Evolutionary conservation across 2,888 invertebrate genomes (phyloP).

Genomic region (Melikaiella ostensackeni): DNA sequence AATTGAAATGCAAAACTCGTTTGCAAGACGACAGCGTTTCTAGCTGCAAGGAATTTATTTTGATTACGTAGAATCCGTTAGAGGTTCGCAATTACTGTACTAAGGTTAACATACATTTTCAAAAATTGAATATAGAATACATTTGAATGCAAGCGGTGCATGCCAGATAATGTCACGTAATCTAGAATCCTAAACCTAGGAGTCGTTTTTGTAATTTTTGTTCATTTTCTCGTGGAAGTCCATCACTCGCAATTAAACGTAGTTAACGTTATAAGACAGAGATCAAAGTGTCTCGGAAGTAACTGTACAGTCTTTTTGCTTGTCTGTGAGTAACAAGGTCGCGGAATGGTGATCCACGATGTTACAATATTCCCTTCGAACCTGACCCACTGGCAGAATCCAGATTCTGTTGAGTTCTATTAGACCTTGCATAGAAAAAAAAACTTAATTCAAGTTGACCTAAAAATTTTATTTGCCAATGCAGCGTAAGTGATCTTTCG

Average conservation of each 20-base stretch:
- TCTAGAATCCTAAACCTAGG: background rate
- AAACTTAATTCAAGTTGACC: too few species aligned
- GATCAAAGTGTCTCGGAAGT: constrained; percentile 62
- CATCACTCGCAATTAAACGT: background rate
- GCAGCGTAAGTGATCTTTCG: too few species aligned
- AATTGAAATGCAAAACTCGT: background rate
- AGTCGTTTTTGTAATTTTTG: background rate
- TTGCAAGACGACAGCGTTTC: background rate
- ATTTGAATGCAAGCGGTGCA: background rate
- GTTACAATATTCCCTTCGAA: background rate
- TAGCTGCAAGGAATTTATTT: background rate
- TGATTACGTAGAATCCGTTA: background rate
- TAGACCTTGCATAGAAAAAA: background rate
- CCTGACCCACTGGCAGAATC: background rate
- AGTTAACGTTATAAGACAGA: constrained; percentile 45
- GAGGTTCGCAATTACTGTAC: background rate
- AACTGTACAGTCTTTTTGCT: constrained; percentile 55
- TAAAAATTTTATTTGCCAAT: too few species aligned
- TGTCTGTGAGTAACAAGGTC: constrained; percentile 52
- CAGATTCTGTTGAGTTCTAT: background rate
- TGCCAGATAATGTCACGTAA: background rate
- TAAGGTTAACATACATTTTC: background rate
- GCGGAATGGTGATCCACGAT: constrained; percentile 42
- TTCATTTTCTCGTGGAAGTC: background rate
- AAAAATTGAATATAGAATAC: background rate